Evolutionary conservation across 2,888 invertebrate genomes (phyloP).

Genomic region (Deroplatys truncata): DNA sequence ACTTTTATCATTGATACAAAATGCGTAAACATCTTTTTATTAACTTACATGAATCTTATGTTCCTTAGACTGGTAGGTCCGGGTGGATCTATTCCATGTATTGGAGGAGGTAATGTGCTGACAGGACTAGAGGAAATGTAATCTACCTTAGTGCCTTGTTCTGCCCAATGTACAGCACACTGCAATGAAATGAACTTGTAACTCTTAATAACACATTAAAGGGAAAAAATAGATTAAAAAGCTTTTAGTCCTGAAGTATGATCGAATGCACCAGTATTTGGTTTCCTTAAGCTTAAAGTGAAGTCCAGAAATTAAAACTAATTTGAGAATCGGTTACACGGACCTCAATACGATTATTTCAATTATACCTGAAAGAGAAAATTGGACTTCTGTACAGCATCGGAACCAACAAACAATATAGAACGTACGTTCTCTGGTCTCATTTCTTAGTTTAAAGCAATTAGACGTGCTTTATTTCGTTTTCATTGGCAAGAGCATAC

Average conservation of each 20-base stretch:
- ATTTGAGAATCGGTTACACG: too few relatives aligned
- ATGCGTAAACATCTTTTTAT: background rate
- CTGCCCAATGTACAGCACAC: conserved; percentile 41
- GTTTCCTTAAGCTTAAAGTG: too few relatives aligned
- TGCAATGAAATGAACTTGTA: conserved; percentile 27
- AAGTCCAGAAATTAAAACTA: too few relatives aligned
- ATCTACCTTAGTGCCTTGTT: conserved; percentile 40
- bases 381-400: conserved; percentile 11
- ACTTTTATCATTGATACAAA: background rate
- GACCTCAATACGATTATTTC: background rate
- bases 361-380: conserved; percentile 27
- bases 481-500: too few relatives aligned
- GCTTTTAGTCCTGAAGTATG: too few relatives aligned
- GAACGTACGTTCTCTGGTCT: conserved; percentile 15
- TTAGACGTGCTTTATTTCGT: background rate
- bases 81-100: conserved; percentile 36
- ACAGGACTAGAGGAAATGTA: conserved; percentile 41
- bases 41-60: conserved; percentile 43
- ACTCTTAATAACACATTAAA: conserved; percentile 22
- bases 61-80: conserved; percentile 39
- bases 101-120: conserved; percentile 37
- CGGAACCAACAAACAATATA: conserved; percentile 18
- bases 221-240: conserved; percentile 4
- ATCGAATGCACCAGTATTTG: too few relatives aligned
- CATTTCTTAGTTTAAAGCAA: conserved; percentile 4